A percentile compares a stretch with the other conserved stretches of the same genome.
phyloP scores from a whole-genome alignment of 2,113 vertebrate species.

The Epinephelus cyanopodus region DNA sequence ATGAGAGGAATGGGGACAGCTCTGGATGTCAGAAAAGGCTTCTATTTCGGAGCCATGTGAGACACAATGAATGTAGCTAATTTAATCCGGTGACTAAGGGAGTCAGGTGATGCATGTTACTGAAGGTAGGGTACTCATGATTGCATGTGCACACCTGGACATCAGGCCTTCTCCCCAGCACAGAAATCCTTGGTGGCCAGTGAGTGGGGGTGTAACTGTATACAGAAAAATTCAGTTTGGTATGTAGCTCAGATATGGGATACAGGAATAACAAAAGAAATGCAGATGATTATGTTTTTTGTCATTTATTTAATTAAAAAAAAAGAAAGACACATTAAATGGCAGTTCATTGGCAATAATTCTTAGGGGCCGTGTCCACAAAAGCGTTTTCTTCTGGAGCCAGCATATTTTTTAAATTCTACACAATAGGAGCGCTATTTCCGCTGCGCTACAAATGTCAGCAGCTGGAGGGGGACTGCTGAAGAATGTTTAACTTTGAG shows the following conservation, averaged over 20 bases:
- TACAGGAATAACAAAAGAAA: neutral
- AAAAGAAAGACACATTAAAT: neutral
- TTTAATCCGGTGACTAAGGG: slow-evolving; percentile 41
- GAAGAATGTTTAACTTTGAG: no score
- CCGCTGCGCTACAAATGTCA: no score
- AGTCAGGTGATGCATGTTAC: slow-evolving; percentile 36
- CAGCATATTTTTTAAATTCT: no score
- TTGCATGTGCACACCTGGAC: slow-evolving; percentile 48
- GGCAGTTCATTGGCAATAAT: neutral
- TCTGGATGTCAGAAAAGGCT: slow-evolving; percentile 48
- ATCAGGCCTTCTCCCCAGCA: slow-evolving; percentile 17
- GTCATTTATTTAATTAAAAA: neutral
- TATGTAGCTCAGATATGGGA: neutral
- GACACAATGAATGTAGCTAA: slow-evolving; percentile 44
- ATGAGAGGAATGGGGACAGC: slow-evolving; percentile 66
- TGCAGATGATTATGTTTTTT: neutral
- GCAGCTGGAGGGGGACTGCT: no score
- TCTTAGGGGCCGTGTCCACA: no score
- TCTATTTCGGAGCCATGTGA: slow-evolving; percentile 51
- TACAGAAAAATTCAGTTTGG: neutral
- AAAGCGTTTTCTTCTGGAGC: no score
- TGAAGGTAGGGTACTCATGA: slow-evolving; percentile 23
- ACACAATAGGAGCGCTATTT: no score
- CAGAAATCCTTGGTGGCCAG: neutral
- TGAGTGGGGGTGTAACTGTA: neutral